A percentile compares a stretch with the other conserved stretches of the same genome.
Evolutionary conservation across 2,797 vertebrate species (phyloP).

Genomic region (Chelon auratus): DNA sequence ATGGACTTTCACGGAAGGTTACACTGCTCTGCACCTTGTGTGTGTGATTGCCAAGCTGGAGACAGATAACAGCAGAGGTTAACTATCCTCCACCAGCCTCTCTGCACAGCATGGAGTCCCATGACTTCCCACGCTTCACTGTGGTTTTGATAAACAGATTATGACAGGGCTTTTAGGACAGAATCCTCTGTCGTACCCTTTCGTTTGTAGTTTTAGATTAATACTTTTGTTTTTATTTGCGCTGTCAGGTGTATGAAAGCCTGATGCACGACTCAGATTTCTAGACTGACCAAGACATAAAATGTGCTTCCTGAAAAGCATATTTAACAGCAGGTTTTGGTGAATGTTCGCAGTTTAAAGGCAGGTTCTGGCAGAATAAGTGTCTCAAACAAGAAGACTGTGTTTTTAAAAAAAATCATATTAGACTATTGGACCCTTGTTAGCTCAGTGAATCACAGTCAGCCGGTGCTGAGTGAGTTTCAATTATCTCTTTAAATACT

Average conservation of each 20-base stretch:
- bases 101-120: background rate
- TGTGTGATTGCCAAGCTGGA: background rate
- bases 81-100: background rate
- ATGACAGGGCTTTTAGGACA: background rate
- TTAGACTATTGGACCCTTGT: slow-evolving; percentile 1
- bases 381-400: background rate
- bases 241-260: background rate
- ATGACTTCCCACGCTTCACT: slow-evolving; percentile 7
- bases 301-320: background rate
- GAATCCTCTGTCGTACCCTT: too few species aligned
- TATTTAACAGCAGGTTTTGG: background rate
- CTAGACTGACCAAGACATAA: background rate
- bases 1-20: background rate
- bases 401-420: background rate
- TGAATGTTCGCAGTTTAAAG: background rate
- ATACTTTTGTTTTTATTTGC: background rate
- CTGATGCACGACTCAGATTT: background rate
- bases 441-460: slow-evolving; percentile 1
- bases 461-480: slow-evolving; percentile 1
- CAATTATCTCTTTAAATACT: background rate
- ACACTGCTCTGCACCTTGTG: background rate
- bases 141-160: background rate
- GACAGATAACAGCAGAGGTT: background rate
- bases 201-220: background rate
- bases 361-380: background rate